Evolutionary conservation across 2,888 invertebrate genomes (phyloP).

Genomic region (Plutella xylostella): DNA sequence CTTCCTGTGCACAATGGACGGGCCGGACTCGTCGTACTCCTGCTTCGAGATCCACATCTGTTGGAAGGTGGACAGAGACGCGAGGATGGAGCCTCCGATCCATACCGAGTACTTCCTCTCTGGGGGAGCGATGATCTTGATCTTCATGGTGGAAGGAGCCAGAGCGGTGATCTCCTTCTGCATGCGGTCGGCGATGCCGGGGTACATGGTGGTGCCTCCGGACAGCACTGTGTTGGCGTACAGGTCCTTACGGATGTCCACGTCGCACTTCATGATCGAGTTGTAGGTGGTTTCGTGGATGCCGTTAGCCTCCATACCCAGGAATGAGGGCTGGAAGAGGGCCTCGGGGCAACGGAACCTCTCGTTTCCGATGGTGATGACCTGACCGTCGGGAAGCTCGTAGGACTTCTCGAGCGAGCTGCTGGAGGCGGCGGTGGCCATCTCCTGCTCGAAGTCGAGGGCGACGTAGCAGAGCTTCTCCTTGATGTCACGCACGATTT

Average conservation of each 20-base stretch:
- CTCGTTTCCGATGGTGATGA: slow-evolving; percentile 93
- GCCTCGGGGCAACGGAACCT: slow-evolving; percentile 96
- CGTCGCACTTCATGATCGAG: slow-evolving; percentile 98
- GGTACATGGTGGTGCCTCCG: slow-evolving; percentile 96
- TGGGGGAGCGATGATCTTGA: slow-evolving; percentile 93
- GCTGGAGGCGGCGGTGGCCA: slow-evolving; percentile 92
- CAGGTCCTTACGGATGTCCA: slow-evolving; percentile 95
- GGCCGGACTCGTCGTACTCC: slow-evolving; percentile 97
- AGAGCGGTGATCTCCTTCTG: slow-evolving; percentile 93
- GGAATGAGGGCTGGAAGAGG: slow-evolving; percentile 93
- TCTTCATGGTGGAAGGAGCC: slow-evolving; percentile 92
- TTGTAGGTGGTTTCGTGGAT: slow-evolving; percentile 94
- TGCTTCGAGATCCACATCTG: slow-evolving; percentile 98
- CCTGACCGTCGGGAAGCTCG: slow-evolving; percentile 93
- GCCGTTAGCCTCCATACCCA: slow-evolving; percentile 89
- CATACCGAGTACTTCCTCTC: slow-evolving; percentile 96
- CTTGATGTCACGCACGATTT: slow-evolving; percentile 96
- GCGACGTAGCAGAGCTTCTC: slow-evolving; percentile 93
- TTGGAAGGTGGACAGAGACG: slow-evolving; percentile 92
- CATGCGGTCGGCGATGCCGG: slow-evolving; percentile 93
- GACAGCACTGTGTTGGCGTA: slow-evolving; percentile 96
- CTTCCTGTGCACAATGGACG: slow-evolving; percentile 97
- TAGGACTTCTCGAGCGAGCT: slow-evolving; percentile 95
- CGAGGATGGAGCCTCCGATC: slow-evolving; percentile 93
- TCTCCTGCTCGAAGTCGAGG: slow-evolving; percentile 93